These are phyloP conservation scores for Vandiemenella viatica DNA, from an alignment of 2,888 invertebrate genomes.

Conservation along the genomic window DNA sequence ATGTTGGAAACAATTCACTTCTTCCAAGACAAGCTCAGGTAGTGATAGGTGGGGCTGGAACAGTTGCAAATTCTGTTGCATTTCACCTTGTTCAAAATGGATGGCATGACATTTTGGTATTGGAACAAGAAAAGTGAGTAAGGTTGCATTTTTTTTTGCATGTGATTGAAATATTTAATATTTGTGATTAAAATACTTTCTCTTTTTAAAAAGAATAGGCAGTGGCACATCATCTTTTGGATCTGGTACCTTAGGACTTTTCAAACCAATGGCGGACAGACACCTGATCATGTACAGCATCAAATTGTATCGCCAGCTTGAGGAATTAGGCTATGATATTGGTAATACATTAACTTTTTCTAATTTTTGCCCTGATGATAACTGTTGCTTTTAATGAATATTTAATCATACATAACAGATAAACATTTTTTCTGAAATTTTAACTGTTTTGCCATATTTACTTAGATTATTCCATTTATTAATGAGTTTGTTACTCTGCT, in stretches of 20 bases:
- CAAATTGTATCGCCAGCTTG: slow-evolving; percentile 39
- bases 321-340: slow-evolving; percentile 41
- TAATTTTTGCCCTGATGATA: not conserved
- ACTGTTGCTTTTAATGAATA: not conserved
- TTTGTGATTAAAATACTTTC: not conserved
- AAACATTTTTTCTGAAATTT: not conserved
- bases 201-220: slow-evolving; percentile 28
- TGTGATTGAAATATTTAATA: not conserved
- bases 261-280: slow-evolving; percentile 42
- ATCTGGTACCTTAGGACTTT: slow-evolving; percentile 42
- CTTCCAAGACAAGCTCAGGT: slow-evolving; percentile 32
- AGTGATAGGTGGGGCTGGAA: slow-evolving; percentile 50
- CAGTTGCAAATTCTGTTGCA: slow-evolving; percentile 57
- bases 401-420: not conserved
- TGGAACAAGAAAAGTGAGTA: slow-evolving; percentile 45
- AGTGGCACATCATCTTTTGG: slow-evolving; percentile 43
- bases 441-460: too few species aligned
- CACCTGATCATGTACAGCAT: slow-evolving; percentile 43
- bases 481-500: too few species aligned
- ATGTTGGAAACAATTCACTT: too few species aligned
- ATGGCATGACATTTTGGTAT: slow-evolving; percentile 49
- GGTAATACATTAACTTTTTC: slow-evolving; percentile 24
- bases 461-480: too few species aligned
- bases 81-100: slow-evolving; percentile 54
- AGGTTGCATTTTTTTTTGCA: not conserved